Conservation (phyloP, 30 jellyfish, hydroid and myxozoan genomes). For the Rhopilema esculentum region DNA sequence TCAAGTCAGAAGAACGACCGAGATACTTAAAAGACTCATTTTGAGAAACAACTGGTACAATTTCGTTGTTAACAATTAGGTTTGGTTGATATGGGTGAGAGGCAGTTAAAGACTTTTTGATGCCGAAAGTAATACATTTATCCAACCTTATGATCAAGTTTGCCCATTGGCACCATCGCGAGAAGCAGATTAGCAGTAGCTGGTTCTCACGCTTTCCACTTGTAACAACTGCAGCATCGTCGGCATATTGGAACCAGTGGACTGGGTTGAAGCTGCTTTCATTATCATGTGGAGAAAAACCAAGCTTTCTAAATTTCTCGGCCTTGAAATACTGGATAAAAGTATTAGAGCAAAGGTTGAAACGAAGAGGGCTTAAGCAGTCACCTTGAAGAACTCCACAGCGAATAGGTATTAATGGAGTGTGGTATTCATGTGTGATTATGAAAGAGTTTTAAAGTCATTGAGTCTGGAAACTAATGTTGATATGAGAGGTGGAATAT, state of each 20-base stretch:
- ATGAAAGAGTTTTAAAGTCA: slow-evolving; percentile 12
- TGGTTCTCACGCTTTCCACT: slow-evolving; percentile 21
- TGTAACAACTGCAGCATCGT: slow-evolving; percentile 41
- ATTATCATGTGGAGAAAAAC: not conserved
- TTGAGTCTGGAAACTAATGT: not conserved
- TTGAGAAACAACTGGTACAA: slow-evolving; percentile 1
- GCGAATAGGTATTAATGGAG: not conserved
- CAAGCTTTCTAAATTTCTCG: slow-evolving; percentile 21
- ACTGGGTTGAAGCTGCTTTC: not conserved
- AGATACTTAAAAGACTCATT: slow-evolving; percentile 15
- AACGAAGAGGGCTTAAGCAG: slow-evolving; percentile 32
- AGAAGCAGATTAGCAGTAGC: slow-evolving; percentile 23
- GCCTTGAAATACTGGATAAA: slow-evolving; percentile 20
- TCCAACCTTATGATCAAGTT: slow-evolving; percentile 15
- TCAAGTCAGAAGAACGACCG: slow-evolving; percentile 25
- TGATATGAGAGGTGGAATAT: slow-evolving; percentile 3
- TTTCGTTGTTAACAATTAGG: not conserved
- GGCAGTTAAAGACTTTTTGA: not conserved
- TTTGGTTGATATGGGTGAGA: slow-evolving; percentile 18
- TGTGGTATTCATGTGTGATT: not conserved
- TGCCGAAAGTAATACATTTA: slow-evolving; percentile 26
- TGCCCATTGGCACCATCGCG: slow-evolving; percentile 46
- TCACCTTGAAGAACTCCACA: slow-evolving; percentile 45
- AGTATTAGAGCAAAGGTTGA: slow-evolving; percentile 29
- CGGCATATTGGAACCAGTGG: slow-evolving; percentile 46